Base-by-base conservation (phyloP, 2,797 vertebrate species). In the Girardinus metallicus region DNA sequence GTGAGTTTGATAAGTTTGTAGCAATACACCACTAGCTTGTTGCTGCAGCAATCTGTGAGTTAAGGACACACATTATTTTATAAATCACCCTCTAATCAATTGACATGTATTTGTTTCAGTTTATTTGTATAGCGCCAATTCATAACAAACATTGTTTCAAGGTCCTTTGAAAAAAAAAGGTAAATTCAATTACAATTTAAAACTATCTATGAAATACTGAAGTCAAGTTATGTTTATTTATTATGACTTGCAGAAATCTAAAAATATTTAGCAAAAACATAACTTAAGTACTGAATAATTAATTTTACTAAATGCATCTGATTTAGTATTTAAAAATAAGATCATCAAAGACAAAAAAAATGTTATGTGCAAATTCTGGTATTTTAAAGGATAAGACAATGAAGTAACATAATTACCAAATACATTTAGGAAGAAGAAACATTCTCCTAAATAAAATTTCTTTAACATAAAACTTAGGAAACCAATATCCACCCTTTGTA, bases 91-190 rank as follows among this genome's bases (percentile, higher is more conserved):
- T 23, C 71, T 57, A 47, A 74, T 79, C 36, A 85, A 44, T 83
- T 80, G 81, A 49, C 26, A 53, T 62, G 64, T 76, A 66, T 44
- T 62, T 4, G 82, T 87, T 71, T 78, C 46, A 34, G 60, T 62
- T 60, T 16, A 31, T 31, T 60, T 60, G 16, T 6, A 75, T 68
- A 77, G 66, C 29, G 0, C 9, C 18, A 29, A 57, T 70, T 39
- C 64, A 68, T 36, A 34, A 9, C 31, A 62, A 62, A 62, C 34
- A 34, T 62, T 62, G 31, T 62, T 11, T 62, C 4, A 3, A 62
- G 60, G 60, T 29, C 15, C 15, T 34, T 34, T 34, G 12, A 34
- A 34, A 31, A 29, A 31, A 66, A 68, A 11, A 12, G 23, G 0
- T 26, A 0, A 66, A 23, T 66, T 39, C 0, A 39, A 39, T 31